Percentiles rank a stretch among this genome's conserved stretches.
Evolutionary conservation across 1,140 invertebrate species (phyloP).

Genomic region (Macrostomum lignano): DNA sequence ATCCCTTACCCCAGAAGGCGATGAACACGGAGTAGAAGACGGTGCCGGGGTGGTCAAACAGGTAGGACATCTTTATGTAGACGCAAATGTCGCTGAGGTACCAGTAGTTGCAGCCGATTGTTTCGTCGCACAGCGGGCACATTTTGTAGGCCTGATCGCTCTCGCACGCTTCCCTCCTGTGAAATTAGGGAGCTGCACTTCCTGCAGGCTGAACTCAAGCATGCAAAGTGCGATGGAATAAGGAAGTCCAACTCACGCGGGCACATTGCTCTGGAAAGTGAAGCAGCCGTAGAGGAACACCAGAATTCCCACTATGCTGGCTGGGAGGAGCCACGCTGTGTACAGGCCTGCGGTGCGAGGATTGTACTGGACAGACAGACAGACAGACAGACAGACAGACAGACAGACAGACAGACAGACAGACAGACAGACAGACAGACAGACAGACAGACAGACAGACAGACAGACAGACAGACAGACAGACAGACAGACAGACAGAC

Average conservation of each 20-base stretch:
- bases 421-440: too few species aligned
- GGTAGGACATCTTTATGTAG: conserved; percentile 37
- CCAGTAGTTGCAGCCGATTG: conserved; percentile 39
- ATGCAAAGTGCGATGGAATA: background rate
- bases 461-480: too few species aligned
- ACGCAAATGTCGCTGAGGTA: conserved; percentile 39
- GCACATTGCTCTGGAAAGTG: conserved; percentile 31
- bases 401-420: too few species aligned
- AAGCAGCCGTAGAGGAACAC: conserved; percentile 44
- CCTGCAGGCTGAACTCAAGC: too few species aligned
- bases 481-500: too few species aligned
- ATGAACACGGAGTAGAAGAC: conserved; percentile 46
- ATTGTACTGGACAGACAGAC: too few species aligned
- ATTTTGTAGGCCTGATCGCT: conserved; percentile 33
- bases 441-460: too few species aligned
- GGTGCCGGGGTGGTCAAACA: conserved; percentile 46
- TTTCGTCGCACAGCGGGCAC: conserved; percentile 47
- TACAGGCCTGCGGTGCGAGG: conserved; percentile 62
- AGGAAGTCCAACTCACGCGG: conserved; percentile 14
- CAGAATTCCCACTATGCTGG: conserved; percentile 52
- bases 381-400: too few species aligned
- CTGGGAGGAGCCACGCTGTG: conserved; percentile 57
- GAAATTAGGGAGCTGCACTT: too few species aligned
- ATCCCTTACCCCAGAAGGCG: conserved; percentile 40
- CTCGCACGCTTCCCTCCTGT: conserved; percentile 25